Evolutionary conservation across 2,113 vertebrate genomes (phyloP).

Genomic region (Stomatorhinus ivindoensis): DNA sequence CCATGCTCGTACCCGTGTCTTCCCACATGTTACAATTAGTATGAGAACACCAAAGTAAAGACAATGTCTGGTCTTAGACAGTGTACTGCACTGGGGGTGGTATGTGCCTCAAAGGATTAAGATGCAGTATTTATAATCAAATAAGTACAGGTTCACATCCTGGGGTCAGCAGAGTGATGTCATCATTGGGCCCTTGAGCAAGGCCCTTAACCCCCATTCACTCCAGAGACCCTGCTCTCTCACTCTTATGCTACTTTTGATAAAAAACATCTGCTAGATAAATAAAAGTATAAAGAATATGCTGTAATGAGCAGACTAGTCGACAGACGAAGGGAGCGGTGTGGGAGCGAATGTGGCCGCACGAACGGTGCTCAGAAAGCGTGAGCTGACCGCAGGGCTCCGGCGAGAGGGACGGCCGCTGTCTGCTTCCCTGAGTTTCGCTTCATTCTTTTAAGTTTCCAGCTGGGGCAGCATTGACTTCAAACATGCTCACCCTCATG

Average conservation of each 20-base stretch:
- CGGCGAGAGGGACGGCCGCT: neutral
- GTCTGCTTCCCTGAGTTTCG: neutral
- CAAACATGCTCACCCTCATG: neutral
- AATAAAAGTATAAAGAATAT: neutral
- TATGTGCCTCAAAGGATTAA: neutral
- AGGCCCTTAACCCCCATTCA: neutral
- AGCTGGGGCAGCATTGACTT: neutral
- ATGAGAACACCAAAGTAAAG: neutral
- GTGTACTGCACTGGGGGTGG: neutral
- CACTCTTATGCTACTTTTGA: neutral
- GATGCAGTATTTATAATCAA: neutral
- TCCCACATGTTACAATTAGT: neutral
- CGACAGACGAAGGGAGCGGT: neutral
- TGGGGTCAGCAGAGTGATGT: neutral
- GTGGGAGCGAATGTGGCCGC: neutral
- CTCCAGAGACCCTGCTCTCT: neutral
- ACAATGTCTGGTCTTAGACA: neutral
- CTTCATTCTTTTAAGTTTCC: neutral
- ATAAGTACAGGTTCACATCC: neutral
- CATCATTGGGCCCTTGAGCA: neutral
- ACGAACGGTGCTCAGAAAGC: neutral
- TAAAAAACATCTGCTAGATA: neutral
- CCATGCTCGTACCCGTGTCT: neutral
- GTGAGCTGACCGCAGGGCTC: neutral
- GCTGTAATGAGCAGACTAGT: neutral